Base-by-base conservation (phyloP, 2,888 invertebrate genomes). In the Leptura quadrifasciata region DNA sequence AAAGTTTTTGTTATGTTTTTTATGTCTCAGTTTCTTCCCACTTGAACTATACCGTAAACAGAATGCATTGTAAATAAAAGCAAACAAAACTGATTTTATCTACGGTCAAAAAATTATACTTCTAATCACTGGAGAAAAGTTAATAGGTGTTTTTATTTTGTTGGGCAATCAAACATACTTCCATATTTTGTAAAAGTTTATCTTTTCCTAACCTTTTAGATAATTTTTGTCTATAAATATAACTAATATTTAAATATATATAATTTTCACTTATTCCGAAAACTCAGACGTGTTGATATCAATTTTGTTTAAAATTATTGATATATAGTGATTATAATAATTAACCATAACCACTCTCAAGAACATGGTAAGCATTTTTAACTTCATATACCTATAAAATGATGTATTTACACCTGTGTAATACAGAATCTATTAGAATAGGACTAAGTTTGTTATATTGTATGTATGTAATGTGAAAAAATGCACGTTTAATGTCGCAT, bases 191-290 rank as follows among this genome's bases (percentile, higher is more conserved):
- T 63, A 17, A 35, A 63, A 63, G 63, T 63, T 63, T 63, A 63
- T 63, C 63, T 39, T 39, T 20, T 63, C 47, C 4, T 63, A 63
- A 63, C 63, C 63, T 63, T 63, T 63, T 6, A 35, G 63, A 63
- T 63, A 63, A 63, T 63, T 63, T 63, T 35, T 63, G 63, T 63
- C 18, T 63, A 20, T 63, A 63, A 31, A 63, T 31, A 60, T 57
- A 60, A 60, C 60, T 58, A 4, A 57, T n/a, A n/a, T 57, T 57
- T 21, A 57, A 24, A 60, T 27, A 17, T 31, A 31, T 60, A 60
- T n/a, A 60, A 24, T 60, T 31, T 60, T 15, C 57, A 57, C n/a
- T 60, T 27, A 8, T 20, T 60, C 8, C 27, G 20, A 60, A 31
- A 27, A 64, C 1, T 39, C 8, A 64, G 39, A 64, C 20, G 27